Evolutionary conservation across 2,888 invertebrate species (phyloP), one percentile per base, ranked within the genome.

Genomic region (Clitarchus hookeri): DNA sequence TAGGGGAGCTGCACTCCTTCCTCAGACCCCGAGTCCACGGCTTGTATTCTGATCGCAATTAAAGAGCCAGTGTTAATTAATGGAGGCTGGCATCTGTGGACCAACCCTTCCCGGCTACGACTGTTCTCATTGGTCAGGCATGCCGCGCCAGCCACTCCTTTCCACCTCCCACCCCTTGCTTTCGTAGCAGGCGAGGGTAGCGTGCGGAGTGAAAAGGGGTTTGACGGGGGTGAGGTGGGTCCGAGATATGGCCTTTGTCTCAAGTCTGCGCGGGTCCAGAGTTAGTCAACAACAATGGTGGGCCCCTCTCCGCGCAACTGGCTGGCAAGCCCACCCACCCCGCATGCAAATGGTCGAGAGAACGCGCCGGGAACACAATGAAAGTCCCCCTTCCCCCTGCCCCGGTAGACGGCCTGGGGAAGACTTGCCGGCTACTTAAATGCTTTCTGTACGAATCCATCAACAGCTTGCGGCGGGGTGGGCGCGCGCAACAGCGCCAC

Each of bases 41-140:
- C 65, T 65, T 23, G 65, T 65, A 6, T 65, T 82, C 44, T 82
- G 82, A 82, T 82, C 27, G 82, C 82, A 82, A 82, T 82, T 82
- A 82, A 82, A 82, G 82, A 82, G 82, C 44, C 82, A 82, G 82
- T 82, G 82, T 82, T 82, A 82, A 82, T 82, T 82, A 82, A 82
- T 82, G 82, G 82, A 82, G 8, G 36, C 82, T 44, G 82, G 44
- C 82, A 82, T 82, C 82, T 82, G 82, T 23, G 82, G 26, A 36
- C 27, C 82, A 82, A 27, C 82, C 82, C 26, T 27, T 44, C 82
- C 82, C 36, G 19, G 19, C 82, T 65, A 65, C 65, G 65, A 65
- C 65, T 65, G 65, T 65, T 65, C 65, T 65, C 65, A 65, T 65
- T 65, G 65, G 65, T 65, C 65, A 65, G 65, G 65, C 65, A 23